Conservation (phyloP, 2,797 vertebrate species). For the Falco biarmicus region DNA sequence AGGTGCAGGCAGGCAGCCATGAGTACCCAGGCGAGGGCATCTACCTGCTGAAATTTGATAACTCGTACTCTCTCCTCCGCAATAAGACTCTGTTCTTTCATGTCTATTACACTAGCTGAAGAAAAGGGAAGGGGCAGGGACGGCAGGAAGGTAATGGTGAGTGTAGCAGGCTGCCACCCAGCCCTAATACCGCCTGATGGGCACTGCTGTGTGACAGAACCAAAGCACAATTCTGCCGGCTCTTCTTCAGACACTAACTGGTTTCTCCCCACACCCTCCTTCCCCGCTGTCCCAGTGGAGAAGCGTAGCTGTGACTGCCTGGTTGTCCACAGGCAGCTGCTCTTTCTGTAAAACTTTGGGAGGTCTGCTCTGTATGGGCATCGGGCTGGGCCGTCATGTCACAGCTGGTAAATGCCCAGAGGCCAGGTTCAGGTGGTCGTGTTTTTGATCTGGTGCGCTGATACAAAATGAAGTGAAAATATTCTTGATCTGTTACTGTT, state of each 20-base stretch:
- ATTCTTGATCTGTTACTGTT: neutral
- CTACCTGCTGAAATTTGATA: slow-evolving; percentile 97
- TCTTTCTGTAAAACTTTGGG: slow-evolving; percentile 22
- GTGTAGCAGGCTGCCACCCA: slow-evolving; percentile 55
- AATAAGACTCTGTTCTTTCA: slow-evolving; percentile 99
- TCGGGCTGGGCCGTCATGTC: neutral
- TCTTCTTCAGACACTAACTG: slow-evolving; percentile 28
- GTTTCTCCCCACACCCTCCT: slow-evolving; percentile 13
- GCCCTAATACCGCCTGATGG: neutral
- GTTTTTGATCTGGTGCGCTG: neutral
- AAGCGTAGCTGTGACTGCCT: neutral
- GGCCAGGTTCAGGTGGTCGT: neutral
- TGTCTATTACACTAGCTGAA: slow-evolving; percentile 94
- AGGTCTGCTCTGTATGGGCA: slow-evolving; percentile 35
- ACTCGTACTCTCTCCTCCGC: slow-evolving; percentile 96
- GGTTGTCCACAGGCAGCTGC: slow-evolving; percentile 4
- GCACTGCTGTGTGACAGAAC: slow-evolving; percentile 11
- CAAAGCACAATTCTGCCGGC: slow-evolving; percentile 25
- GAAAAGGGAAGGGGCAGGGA: neutral
- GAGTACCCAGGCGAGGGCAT: slow-evolving; percentile 96
- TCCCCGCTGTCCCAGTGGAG: neutral
- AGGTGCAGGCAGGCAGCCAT: slow-evolving; percentile 92
- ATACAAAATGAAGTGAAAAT: slow-evolving; percentile 29
- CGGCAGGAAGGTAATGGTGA: neutral
- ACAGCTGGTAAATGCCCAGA: neutral